Evolutionary conservation across 2,797 vertebrate species (phyloP).

Genomic region (Glossophaga mutica): DNA sequence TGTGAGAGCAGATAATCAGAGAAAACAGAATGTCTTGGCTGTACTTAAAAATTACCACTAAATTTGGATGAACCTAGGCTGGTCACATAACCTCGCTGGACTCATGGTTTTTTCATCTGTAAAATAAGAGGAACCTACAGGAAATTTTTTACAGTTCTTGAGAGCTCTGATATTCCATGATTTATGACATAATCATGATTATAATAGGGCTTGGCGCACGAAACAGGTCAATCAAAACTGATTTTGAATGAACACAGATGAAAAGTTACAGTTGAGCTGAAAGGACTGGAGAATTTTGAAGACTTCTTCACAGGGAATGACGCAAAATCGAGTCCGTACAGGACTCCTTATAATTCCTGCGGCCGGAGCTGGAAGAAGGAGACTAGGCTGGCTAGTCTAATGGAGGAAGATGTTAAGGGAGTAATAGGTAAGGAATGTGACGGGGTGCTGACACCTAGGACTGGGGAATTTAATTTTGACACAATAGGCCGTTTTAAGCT

Average conservation of each 20-base stretch:
- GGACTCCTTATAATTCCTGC: not conserved
- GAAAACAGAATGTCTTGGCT: not conserved
- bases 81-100: not conserved
- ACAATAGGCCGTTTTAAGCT: not conserved
- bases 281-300: not conserved
- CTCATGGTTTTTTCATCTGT: not conserved
- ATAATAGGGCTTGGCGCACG: not conserved
- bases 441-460: not conserved
- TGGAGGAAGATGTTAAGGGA: not conserved
- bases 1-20: not conserved
- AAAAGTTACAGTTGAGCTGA: not conserved
- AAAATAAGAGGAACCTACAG: not conserved
- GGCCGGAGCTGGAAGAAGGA: not conserved
- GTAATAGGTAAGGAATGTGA: not conserved
- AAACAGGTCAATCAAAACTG: not conserved
- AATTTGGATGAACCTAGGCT: not conserved
- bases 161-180: not conserved
- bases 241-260: not conserved
- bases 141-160: not conserved
- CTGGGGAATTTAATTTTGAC: not conserved
- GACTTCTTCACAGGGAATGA: not conserved
- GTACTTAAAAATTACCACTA: not conserved
- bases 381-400: not conserved
- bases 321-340: not conserved
- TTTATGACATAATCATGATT: not conserved